Base-by-base conservation (phyloP, 30 jellyfish, hydroid and myxozoan species). In the Aurelia aurita region DNA sequence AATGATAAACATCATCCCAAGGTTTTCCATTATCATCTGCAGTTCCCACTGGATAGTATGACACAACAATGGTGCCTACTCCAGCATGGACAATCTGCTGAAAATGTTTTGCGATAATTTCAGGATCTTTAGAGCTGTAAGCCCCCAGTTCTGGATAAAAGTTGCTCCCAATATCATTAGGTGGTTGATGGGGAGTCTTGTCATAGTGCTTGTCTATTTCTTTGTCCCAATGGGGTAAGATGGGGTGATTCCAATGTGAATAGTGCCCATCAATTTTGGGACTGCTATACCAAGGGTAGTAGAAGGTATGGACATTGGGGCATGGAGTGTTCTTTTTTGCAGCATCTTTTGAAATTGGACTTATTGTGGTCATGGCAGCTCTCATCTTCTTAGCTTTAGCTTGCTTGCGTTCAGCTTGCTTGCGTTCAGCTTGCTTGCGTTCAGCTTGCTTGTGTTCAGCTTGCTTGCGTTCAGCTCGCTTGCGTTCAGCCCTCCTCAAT, bases 251-350 rank as follows among this genome's bases (percentile, higher is more conserved):
- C 99, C 99, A 94, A 69, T 94, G 99, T 15, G 91, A 25, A 44
- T 82, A 94, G 51, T 84, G 79, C 51, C 90, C 90, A 82, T 94
- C 99, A 15, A 25, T 39, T n/a, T 61, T 68, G n/a, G 97, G 97
- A 75, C 84, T 94, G 67, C 95, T 89, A 58, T 94, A 94, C 99
- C 99, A 94, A 0, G 99, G 97, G 85, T 94, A 94, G 68, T 94
- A 94, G 64, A 94, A 94, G 2, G 77, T 79, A 79, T 94, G 99
- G 31, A 94, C 92, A 16, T 67, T 84, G 20, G 84, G 21, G 85
- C 99, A 94, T 0, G 97, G 98, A 2, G 32, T 15, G 3, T 22
- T 3, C 8, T 32, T 59, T 18, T 15, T 39, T 9, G 1, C 9
- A 7, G 51, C 9, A 3, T 39, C 51, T 15, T 8, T 39, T 14